These are phyloP conservation scores for Babyrousa celebensis DNA, from an alignment of 2,797 vertebrate genomes.

Conservation along the genomic window DNA sequence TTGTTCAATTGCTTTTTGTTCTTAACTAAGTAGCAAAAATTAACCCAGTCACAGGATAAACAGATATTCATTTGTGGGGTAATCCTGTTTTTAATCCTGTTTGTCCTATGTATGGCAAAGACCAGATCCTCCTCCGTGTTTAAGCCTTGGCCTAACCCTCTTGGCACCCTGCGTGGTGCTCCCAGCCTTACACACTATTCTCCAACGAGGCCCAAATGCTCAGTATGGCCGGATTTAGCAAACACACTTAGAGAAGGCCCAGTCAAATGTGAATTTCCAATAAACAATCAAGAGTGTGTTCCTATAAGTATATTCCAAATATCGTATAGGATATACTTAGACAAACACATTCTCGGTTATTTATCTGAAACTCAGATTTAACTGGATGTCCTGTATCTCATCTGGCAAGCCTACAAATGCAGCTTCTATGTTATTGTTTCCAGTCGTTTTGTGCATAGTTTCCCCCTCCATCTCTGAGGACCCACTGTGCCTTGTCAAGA, in stretches of 20 bases:
- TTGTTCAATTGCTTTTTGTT: neutral
- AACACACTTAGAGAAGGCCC: neutral
- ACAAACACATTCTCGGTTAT: neutral
- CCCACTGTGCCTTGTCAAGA: neutral
- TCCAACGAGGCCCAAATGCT: neutral
- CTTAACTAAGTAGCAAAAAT: neutral
- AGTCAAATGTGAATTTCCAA: constrained; percentile 21
- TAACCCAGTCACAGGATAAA: neutral
- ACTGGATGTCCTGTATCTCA: neutral
- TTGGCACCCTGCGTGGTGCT: neutral
- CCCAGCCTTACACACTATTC: neutral
- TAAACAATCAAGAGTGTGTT: neutral
- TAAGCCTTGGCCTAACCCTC: neutral
- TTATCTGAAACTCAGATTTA: neutral
- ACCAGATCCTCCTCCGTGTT: neutral
- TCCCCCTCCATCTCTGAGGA: neutral
- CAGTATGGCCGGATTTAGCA: neutral
- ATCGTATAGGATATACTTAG: neutral
- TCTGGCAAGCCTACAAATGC: neutral
- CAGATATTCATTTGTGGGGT: neutral
- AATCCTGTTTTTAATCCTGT: neutral
- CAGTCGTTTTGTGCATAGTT: neutral
- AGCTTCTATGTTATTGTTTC: neutral
- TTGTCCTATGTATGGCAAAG: neutral
- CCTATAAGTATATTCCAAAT: neutral